Percentiles rank a stretch among this genome's conserved stretches.
Evolutionary conservation across 2,113 vertebrate species (phyloP).

Genomic region (Rhombomys opimus): DNA sequence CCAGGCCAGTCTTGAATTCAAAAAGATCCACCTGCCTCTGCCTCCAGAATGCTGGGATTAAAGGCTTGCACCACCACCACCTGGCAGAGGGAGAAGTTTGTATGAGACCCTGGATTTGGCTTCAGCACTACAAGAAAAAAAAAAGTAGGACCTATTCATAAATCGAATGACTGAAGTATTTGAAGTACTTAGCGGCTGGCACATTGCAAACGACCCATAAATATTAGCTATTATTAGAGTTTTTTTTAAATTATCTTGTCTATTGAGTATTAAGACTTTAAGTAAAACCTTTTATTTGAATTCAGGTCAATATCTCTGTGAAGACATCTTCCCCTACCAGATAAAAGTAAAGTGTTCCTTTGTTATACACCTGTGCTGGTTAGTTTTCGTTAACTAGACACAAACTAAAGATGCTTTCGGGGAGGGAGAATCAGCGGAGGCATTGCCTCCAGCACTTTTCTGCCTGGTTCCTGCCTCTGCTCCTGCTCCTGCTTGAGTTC

Average conservation of each 20-base stretch:
- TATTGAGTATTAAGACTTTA: conserved; percentile 29
- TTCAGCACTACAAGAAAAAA: background rate
- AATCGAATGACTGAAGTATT: background rate
- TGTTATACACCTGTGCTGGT: background rate
- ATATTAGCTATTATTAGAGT: conserved; percentile 6
- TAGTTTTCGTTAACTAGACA: background rate
- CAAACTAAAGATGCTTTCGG: background rate
- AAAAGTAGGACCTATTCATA: background rate
- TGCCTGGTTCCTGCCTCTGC: background rate
- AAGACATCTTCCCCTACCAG: background rate
- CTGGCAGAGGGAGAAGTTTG: background rate
- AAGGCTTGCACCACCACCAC: background rate
- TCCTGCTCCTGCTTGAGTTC: background rate
- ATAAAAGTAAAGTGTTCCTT: conserved; percentile 18
- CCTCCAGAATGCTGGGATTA: background rate
- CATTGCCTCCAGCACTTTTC: background rate
- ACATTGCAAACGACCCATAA: conserved; percentile 12
- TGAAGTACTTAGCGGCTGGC: conserved; percentile 5
- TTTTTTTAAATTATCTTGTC: conserved; percentile 10
- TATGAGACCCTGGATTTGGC: background rate
- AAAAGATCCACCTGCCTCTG: background rate
- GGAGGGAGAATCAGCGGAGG: background rate
- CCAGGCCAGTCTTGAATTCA: background rate
- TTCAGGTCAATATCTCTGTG: background rate
- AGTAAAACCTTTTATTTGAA: conserved; percentile 17